Evolutionary conservation across 2,888 invertebrate genomes (phyloP).

Genomic region (Acleris laterana): DNA sequence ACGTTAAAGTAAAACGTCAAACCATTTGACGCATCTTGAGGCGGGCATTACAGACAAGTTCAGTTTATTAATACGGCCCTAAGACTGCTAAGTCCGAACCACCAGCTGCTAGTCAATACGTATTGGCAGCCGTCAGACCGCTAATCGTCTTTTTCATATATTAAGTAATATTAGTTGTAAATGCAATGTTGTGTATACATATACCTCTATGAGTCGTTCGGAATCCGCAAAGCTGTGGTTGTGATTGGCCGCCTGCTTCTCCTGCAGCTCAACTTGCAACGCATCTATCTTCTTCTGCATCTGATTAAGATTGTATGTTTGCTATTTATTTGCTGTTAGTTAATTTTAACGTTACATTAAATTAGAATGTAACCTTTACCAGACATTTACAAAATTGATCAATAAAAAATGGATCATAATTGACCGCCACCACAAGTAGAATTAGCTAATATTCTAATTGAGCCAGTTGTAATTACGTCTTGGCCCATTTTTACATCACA

Average conservation of each 20-base stretch:
- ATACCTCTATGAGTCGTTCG: slow-evolving; percentile 70
- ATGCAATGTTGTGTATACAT: slow-evolving; percentile 39
- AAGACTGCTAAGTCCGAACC: too few species aligned
- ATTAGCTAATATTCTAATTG: neutral
- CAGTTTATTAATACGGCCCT: too few species aligned
- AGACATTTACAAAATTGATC: neutral
- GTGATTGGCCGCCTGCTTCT: slow-evolving; percentile 60
- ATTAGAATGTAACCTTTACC: neutral
- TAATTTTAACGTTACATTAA: neutral
- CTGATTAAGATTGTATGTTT: slow-evolving; percentile 49
- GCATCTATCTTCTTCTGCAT: slow-evolving; percentile 81
- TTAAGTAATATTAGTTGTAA: too few species aligned
- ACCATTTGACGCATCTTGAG: too few species aligned
- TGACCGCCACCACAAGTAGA: slow-evolving; percentile 20
- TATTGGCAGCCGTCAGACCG: too few species aligned
- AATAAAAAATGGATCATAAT: slow-evolving; percentile 2
- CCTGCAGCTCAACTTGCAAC: slow-evolving; percentile 73
- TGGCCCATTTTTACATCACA: slow-evolving; percentile 1
- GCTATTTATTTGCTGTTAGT: neutral
- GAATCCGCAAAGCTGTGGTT: slow-evolving; percentile 70
- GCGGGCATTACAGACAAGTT: too few species aligned
- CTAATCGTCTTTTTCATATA: too few species aligned
- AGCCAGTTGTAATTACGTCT: neutral
- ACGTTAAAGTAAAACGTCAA: too few species aligned
- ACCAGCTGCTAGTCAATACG: too few species aligned